A percentile compares a stretch with the other conserved stretches of the same genome.
These are phyloP conservation scores for Drosophila melanosoma DNA, from an alignment of 2,888 invertebrate species.

Conservation along the genomic window DNA sequence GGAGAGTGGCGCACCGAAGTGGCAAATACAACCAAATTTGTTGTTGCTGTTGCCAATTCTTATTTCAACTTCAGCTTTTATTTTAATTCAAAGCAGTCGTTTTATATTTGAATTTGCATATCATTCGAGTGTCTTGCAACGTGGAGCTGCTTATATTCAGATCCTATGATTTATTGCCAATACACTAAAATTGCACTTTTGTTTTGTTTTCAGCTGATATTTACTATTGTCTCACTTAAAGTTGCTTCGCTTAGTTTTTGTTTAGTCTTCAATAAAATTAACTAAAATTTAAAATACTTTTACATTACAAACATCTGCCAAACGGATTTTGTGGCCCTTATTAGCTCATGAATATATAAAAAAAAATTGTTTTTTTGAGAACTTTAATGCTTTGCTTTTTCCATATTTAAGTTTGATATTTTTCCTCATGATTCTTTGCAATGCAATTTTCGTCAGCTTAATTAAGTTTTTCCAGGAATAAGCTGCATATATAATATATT, in stretches of 20 bases:
- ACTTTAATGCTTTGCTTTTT: neutral
- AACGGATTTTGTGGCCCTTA: neutral
- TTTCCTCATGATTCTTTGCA: neutral
- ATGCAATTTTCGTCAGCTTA: neutral
- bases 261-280: neutral
- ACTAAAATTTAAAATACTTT: neutral
- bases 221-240: neutral
- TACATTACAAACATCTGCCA: neutral
- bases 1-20: conserved; percentile 41
- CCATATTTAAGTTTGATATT: neutral
- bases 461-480: neutral
- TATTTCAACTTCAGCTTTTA: conserved; percentile 56
- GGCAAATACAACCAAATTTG: conserved; percentile 64
- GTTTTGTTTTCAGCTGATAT: neutral
- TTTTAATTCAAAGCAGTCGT: conserved; percentile 61
- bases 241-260: neutral
- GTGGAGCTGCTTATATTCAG: conserved; percentile 5
- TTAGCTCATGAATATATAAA: no score
- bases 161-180: conserved; percentile 2
- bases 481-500: neutral
- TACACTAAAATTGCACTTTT: conserved; percentile 12
- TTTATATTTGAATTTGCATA: conserved; percentile 67
- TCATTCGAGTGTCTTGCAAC: conserved; percentile 15
- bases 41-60: conserved; percentile 74
- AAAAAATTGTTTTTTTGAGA: neutral